Base-by-base conservation (phyloP, 2,888 invertebrate species). In the Psylliodes chrysocephalus region DNA sequence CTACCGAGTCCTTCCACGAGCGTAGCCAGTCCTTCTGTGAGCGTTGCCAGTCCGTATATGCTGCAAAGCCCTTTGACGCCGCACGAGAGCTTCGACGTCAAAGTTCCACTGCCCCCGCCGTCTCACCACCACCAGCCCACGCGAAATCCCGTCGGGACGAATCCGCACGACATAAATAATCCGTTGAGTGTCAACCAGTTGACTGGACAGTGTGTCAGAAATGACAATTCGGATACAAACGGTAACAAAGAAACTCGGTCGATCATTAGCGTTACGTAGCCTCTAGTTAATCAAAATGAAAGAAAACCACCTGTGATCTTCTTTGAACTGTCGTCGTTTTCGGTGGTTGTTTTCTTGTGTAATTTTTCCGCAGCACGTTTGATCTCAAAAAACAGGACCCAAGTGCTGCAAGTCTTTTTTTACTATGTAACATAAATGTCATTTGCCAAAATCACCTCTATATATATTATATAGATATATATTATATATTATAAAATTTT, bases 141-240 rank as follows among this genome's bases (percentile, higher is more conserved):
- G 71, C 86, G 94, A 69, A 89, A 93, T 82, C 95, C 95, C 40
- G 94, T 95, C 61, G 95, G 95, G 64, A 94, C 94, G 47, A 95
- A 95, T 84, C 95, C 95, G 40, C 90, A 94, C 74, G 95, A 95
- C 84, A 91, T 93, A 71, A 95, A 95, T 85, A 95, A 95, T 85
- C 95, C 95, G 61, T 86, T 95, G 42, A 94, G 93, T 82, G 94
- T 95, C 63, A 94, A 94, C 77, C 94, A 95, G 84, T 85, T 95
- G 73, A 94, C 94, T 66, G 92, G 92, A 73, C 91, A 91, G 79
- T 83, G 83, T 71, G 77, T 80, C 53, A 76, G 81, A 69, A 82
- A 79, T 71, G 81, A 81, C 71, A 73, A 79, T 46, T 73, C 80
- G 62, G 79, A 80, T 71, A 74, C 78, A 63, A 78, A 77, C 63